Evolutionary conservation across 1,140 invertebrate genomes (phyloP), one percentile per base, ranked within the genome.

Genomic region (Eulimnadia texana): DNA sequence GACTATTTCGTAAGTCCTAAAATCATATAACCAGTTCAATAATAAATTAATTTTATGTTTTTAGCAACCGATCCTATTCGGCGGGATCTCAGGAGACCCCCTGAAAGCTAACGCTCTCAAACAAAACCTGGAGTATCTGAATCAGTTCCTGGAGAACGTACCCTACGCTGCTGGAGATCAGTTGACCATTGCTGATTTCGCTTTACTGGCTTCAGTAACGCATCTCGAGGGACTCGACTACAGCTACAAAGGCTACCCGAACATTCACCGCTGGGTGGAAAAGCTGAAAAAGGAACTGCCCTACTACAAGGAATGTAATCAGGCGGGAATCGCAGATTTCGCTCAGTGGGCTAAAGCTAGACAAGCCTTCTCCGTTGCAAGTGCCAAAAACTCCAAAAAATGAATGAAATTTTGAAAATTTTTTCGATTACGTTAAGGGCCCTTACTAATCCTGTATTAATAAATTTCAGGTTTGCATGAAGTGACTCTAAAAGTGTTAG

Each of bases 171-270:
- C 68, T 20, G 71, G 70, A 24, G 66, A 70, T n/a, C 59, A 65
- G 13, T 53, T 72, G 6, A 73, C 72, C 47, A 64, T 73, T 23
- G 72, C 72, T 51, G 72, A 73, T 63, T 63, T 73, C 23, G 68
- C 71, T 3, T 50, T 73, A 16, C 64, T 72, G 24, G 68, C 68
- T 27, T 67, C 68, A 24, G 60, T 74, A 16, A 69, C 68, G n/a
- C 67, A 70, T 24, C 64, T 71, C 10, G 66, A 68, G 64, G 68
- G 63, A 16, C 62, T 69, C 52, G 69, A 70, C 16, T 71, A 68
- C 62, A 61, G 50, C 63, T 70, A 66, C 62, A 69, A 67, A 51
- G 65, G 63, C 50, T 73, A 68, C 54, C 63, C 68, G 9, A 70
- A 72, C 58, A 63, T 73, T 9, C 50, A 53, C 42, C 60, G 62